A percentile compares a stretch with the other conserved stretches of the same genome.
Evolutionary conservation across 2,888 invertebrate species (phyloP).

Genomic region (Napeogenes inachia): DNA sequence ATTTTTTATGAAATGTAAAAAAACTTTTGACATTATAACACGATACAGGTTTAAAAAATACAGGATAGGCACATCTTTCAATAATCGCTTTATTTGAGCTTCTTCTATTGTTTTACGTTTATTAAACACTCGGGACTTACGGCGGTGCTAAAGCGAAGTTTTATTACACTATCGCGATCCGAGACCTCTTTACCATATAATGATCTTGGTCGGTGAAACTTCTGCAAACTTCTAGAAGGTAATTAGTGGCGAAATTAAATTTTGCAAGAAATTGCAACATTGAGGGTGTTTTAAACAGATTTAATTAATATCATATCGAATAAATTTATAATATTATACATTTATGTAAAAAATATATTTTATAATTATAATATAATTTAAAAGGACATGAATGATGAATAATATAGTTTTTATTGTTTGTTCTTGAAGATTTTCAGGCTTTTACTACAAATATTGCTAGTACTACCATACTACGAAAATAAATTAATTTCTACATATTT

Average conservation of each 20-base stretch:
- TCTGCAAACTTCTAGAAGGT: conserved; percentile 5
- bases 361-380: no score
- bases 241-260: conserved; percentile 2
- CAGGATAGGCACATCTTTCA: conserved; percentile 4
- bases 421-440: no score
- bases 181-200: conserved; percentile 6
- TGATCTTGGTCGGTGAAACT: conserved; percentile 4
- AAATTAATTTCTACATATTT: not conserved
- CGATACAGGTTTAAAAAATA: not conserved
- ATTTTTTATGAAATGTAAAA: no score
- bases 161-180: conserved; percentile 3
- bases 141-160: conserved; percentile 2
- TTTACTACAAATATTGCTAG: no score
- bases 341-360: no score
- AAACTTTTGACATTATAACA: no score
- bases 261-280: not conserved
- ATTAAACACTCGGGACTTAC: conserved; percentile 1
- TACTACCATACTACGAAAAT: no score
- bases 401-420: no score
- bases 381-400: no score
- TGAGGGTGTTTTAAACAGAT: not conserved
- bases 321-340: no score
- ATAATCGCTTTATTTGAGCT: not conserved
- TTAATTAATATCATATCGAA: not conserved
- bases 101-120: not conserved